phyloP scores from a whole-genome alignment of 2,888 invertebrate species.

The Catocala nupta region DNA sequence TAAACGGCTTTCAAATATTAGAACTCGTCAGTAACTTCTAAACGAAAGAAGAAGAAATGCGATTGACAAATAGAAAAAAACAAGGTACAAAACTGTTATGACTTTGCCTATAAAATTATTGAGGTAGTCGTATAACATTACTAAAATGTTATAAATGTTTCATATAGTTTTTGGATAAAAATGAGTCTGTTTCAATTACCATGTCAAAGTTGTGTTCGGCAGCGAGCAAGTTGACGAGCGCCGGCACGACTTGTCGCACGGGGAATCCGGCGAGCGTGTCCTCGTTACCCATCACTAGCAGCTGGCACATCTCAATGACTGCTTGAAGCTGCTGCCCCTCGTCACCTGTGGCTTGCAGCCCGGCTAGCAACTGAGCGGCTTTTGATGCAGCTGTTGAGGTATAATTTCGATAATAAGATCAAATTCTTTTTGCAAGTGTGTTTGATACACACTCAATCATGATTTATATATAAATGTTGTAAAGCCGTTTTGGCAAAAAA shows the following conservation, averaged over 20 bases:
- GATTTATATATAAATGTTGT: too few species aligned
- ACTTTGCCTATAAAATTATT: too few species aligned
- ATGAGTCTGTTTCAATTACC: slow-evolving; percentile 76
- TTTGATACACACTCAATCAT: too few species aligned
- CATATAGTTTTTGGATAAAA: neutral
- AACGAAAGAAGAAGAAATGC: too few species aligned
- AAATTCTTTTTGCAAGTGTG: too few species aligned
- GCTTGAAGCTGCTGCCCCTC: slow-evolving; percentile 98
- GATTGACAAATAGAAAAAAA: too few species aligned
- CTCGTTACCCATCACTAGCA: slow-evolving; percentile 99
- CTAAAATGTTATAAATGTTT: too few species aligned
- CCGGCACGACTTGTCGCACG: slow-evolving; percentile 98
- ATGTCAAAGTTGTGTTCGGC: slow-evolving; percentile 99
- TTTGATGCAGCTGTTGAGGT: slow-evolving; percentile 91
- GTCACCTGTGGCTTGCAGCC: slow-evolving; percentile 96
- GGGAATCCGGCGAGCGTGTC: slow-evolving; percentile 99
- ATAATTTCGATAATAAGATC: neutral
- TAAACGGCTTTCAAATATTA: too few species aligned
- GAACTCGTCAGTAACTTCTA: too few species aligned
- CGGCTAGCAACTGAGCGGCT: slow-evolving; percentile 97
- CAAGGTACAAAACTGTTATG: too few species aligned
- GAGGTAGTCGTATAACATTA: too few species aligned
- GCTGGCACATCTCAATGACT: slow-evolving; percentile 99
- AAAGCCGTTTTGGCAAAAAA: too few species aligned
- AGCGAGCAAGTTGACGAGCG: slow-evolving; percentile 95